Conservation (phyloP, 2,797 vertebrate genomes). For the Nothura maculosa region DNA sequence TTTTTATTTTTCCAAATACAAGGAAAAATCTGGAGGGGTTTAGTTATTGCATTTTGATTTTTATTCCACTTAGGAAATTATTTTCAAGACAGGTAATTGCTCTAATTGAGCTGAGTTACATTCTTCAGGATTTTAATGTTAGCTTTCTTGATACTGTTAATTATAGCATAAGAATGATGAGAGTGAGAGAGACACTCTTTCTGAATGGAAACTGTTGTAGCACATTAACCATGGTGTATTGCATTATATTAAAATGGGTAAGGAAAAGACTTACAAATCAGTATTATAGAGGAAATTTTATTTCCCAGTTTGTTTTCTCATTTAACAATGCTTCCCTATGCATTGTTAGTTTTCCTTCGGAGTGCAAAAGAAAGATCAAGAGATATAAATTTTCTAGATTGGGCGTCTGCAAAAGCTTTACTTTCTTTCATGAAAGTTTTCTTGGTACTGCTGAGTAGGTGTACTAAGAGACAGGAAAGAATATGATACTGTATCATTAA, state of each 20-base stretch:
- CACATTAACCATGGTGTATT: conserved; percentile 12
- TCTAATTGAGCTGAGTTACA: conserved; percentile 74
- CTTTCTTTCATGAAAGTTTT: conserved; percentile 75
- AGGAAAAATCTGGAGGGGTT: conserved; percentile 6
- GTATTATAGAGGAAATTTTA: conserved; percentile 41
- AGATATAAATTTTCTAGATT: conserved; percentile 19
- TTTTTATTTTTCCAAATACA: conserved; percentile 17
- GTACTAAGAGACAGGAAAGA: conserved; percentile 78
- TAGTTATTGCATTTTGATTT: conserved; percentile 27
- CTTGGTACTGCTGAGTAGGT: conserved; percentile 68
- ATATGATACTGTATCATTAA: conserved; percentile 80
- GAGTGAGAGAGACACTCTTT: conserved; percentile 34
- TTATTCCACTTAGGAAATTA: conserved; percentile 49
- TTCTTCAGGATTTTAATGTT: conserved; percentile 72
- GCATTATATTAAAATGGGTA: conserved; percentile 35
- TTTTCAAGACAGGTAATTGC: conserved; percentile 80
- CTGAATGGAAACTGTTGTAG: conserved; percentile 38
- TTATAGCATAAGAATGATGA: conserved; percentile 61
- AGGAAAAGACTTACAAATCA: conserved; percentile 45
- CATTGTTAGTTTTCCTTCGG: conserved; percentile 44
- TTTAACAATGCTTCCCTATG: neutral
- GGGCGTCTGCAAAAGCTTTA: conserved; percentile 60
- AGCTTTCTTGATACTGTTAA: conserved; percentile 68
- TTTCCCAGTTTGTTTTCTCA: conserved; percentile 61
- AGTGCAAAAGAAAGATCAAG: conserved; percentile 54